Conservation (phyloP, 2,888 invertebrate genomes). For the Achlya flavicornis region DNA sequence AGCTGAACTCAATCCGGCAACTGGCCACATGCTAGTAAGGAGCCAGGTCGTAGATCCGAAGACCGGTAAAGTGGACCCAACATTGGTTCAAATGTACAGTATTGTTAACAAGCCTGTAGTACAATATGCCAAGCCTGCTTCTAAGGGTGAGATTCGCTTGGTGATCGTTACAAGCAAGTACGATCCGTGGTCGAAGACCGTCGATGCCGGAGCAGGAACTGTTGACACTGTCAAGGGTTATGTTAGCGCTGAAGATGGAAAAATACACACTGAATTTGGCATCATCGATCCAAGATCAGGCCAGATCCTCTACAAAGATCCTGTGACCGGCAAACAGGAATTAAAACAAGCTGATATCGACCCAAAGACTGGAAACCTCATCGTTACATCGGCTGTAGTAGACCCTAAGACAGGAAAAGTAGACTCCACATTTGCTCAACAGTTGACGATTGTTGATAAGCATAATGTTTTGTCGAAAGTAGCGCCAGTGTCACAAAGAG, state of each 20-base stretch:
- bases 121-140: constrained; percentile 65
- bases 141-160: constrained; percentile 72
- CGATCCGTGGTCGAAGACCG: constrained; percentile 84
- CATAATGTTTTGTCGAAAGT: constrained; percentile 69
- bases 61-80: constrained; percentile 85
- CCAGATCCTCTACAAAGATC: constrained; percentile 83
- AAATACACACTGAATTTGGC: constrained; percentile 84
- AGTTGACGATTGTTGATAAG: constrained; percentile 79
- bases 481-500: constrained; percentile 58
- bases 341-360: constrained; percentile 85
- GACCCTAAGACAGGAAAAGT: constrained; percentile 85
- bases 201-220: constrained; percentile 81
- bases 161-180: constrained; percentile 81
- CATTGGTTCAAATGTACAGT: constrained; percentile 78
- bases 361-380: constrained; percentile 83
- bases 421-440: constrained; percentile 83
- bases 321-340: constrained; percentile 85
- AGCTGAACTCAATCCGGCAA: constrained; percentile 79
- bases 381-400: constrained; percentile 81
- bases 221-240: constrained; percentile 83
- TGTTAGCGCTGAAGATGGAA: constrained; percentile 79
- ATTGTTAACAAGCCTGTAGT: constrained; percentile 74
- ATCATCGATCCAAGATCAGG: constrained; percentile 85
- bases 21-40: constrained; percentile 83
- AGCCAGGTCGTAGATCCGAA: constrained; percentile 83